Conservation (phyloP, 1,140 invertebrate genomes). For the Ceratosolen solmsi region DNA sequence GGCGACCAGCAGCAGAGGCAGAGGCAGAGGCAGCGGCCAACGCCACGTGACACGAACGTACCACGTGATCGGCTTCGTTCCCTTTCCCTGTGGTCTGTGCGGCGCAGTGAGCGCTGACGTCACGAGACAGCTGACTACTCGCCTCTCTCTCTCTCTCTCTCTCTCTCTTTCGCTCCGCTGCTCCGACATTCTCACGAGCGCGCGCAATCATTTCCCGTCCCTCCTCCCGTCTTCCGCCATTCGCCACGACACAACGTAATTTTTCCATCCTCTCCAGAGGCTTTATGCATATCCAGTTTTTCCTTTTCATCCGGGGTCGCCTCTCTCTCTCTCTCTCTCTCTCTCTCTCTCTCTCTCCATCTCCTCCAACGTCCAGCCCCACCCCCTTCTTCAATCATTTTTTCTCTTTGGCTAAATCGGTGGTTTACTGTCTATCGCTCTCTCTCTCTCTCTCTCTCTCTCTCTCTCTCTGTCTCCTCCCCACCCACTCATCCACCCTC, state of each 20-base stretch:
- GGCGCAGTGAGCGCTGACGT: constrained; percentile 60
- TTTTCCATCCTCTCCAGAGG: constrained; percentile 1
- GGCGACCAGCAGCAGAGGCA: constrained; percentile 54
- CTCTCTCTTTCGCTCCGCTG: background rate
- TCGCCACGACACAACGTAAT: too few relatives aligned
- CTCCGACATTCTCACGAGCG: background rate
- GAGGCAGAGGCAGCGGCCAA: constrained; percentile 20
- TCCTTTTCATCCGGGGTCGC: background rate
- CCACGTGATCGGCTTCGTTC: constrained; percentile 58
- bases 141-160: constrained; percentile 34
- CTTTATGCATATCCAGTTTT: too few relatives aligned
- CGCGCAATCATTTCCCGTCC: background rate
- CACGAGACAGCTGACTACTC: constrained; percentile 68
- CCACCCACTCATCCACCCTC: too few relatives aligned
- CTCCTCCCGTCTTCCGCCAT: too few relatives aligned
- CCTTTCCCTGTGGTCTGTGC: constrained; percentile 15
- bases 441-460: too few relatives aligned
- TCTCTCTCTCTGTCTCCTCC: too few relatives aligned
- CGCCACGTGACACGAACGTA: constrained; percentile 63
- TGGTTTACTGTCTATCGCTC: too few relatives aligned
- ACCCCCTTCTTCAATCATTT: too few relatives aligned
- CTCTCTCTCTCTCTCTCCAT: background rate
- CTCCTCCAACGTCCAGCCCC: too few relatives aligned
- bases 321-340: background rate
- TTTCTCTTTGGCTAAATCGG: too few relatives aligned